Evolutionary conservation across 2,888 invertebrate species (phyloP), one percentile per base, ranked within the genome.

Genomic region (Ornithoptera priamus): DNA sequence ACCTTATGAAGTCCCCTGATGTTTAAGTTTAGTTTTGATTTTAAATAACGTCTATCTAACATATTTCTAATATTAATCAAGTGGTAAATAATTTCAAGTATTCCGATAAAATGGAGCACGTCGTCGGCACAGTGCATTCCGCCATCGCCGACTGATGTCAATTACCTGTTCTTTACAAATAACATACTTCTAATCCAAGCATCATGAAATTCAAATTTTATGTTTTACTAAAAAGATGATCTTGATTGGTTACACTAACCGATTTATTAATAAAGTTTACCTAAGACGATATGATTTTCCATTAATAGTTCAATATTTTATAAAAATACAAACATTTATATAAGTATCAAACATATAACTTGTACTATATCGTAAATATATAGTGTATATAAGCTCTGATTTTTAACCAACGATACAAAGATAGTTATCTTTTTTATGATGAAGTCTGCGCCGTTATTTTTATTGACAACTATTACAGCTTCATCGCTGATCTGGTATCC

Each of bases 81-180:
- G 36, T 24, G 60, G 46, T 59, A 53, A 63, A 3, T 68, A 53
- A 65, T 65, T 65, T 20, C 15, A 17, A 18, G 10, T 42, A 62
- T 60, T 18, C n/a, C 50, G 53, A 63, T 60, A 63, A 67, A 60
- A 36, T 63, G 67, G 66, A 67, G 66, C 59, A 39, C 39, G 57
- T 56, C 56, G 36, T 56, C 56, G 36, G 42, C 30, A 60, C 46
- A 70, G 60, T n/a, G 36, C 50, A 64, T 71, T 73, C 66, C 72
- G 68, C 53, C 70, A 72, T 62, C 71, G 66, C 42, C 65, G 71
- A 67, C 61, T 69, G 65, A 18, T 36, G 68, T 59, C 70, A 80
- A 80, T 83, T 85, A 83, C 77, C 76, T 75, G 75, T 76, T 75
- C 78, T 78, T 77, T 78, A 80, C 79, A 81, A 30, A 81, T 78